These are phyloP conservation scores for Pseudorasbora parva DNA, from an alignment of 2,113 vertebrate species.

Conservation along the genomic window DNA sequence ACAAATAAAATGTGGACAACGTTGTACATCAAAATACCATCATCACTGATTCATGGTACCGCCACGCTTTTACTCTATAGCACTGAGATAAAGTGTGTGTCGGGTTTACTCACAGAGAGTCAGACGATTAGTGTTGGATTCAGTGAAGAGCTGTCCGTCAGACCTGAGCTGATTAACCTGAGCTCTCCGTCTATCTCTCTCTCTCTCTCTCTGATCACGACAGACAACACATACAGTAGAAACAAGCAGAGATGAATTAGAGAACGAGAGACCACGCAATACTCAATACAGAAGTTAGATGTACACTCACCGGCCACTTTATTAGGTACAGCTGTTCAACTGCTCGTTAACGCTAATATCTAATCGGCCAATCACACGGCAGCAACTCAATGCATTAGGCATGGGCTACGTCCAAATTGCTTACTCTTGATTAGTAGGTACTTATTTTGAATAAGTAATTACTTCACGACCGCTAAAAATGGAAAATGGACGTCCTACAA, in stretches of 20 bases:
- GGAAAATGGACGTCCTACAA: too few relatives aligned
- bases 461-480: too few relatives aligned
- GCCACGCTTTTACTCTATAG: not conserved
- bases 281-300: too few relatives aligned
- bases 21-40: not conserved
- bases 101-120: not conserved
- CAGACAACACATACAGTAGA: not conserved
- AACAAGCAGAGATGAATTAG: not conserved
- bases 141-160: not conserved
- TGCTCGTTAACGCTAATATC: too few relatives aligned
- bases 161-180: conserved; percentile 6
- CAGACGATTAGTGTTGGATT: conserved; percentile 2
- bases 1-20: not conserved
- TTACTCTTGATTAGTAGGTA: too few relatives aligned
- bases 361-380: too few relatives aligned
- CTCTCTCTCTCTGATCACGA: not conserved
- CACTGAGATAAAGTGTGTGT: not conserved
- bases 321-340: too few relatives aligned
- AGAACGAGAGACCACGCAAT: not conserved
- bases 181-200: not conserved
- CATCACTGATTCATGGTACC: not conserved
- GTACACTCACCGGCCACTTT: too few relatives aligned
- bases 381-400: too few relatives aligned
- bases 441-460: too few relatives aligned
- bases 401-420: too few relatives aligned